Evolutionary conservation across 2,113 vertebrate genomes (phyloP), one percentile per base, ranked within the genome.

Genomic region (Callocephalon fimbriatum): DNA sequence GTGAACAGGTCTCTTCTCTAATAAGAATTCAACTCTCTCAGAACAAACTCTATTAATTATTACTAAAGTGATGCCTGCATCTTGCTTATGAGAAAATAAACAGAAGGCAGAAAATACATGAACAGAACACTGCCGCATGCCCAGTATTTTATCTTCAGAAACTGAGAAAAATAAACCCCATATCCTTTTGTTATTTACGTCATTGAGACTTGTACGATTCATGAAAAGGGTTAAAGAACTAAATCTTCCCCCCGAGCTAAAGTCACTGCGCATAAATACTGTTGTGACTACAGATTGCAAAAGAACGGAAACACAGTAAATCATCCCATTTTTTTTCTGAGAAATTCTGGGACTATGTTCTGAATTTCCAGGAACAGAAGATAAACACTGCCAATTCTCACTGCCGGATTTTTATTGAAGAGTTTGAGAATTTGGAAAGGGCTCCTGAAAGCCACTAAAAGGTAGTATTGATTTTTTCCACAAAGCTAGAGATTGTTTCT

Each of bases 271-370:
- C 91, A 96, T 96, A 96, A 97, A 96, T 96, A 96, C 89, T 96
- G 88, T 96, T 96, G 97, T 88, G 92, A 96, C 95, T 95, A 96
- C 97, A 93, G 88, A 98, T 97, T 97, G 97, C 98, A 98, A 97
- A 98, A 98, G 97, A 98, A 97, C 96, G 91, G 98, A 98, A 97
- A 98, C 97, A 98, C 96, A 98, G 98, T 98, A 98, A 99, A 99
- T 99, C 98, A 98, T 98, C 97, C 97, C 95, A 80, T 98, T 97
- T 98, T 58, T 97, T 97, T 99, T 99, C 99, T 99, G 98, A 99
- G 99, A 99, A 99, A 99, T 98, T 97, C 98, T 98, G 98, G 98
- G 99, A 99, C 99, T 98, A 96, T 97, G 98, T 98, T 98, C 97
- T 89, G 92, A 98, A 98, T 98, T 99, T 99, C 99, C 99, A 99